Conservation (phyloP, 2,888 invertebrate genomes). For the Nomada ruficornis region DNA sequence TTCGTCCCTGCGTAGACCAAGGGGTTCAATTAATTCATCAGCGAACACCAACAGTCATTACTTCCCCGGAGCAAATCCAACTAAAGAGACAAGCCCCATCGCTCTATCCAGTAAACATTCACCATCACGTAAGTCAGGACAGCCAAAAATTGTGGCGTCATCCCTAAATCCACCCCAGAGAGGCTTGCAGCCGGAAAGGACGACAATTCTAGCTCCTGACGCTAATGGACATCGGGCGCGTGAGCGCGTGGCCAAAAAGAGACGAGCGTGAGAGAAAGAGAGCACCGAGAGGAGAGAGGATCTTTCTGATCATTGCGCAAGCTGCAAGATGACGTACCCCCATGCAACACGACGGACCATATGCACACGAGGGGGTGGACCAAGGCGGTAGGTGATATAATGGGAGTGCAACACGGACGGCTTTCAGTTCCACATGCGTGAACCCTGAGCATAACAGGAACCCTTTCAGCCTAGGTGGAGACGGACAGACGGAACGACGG, state of each 20-base stretch:
- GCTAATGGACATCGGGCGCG: slow-evolving; percentile 57
- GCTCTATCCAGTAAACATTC: slow-evolving; percentile 34
- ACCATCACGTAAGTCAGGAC: neutral
- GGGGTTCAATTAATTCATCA: neutral
- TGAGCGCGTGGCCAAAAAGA: slow-evolving; percentile 23
- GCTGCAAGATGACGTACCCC: slow-evolving; percentile 78
- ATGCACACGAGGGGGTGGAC: slow-evolving; percentile 79
- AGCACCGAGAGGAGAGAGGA: slow-evolving; percentile 23
- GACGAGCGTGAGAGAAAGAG: slow-evolving; percentile 5
- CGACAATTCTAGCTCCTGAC: slow-evolving; percentile 22
- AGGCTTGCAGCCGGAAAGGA: neutral
- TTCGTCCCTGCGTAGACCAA: neutral
- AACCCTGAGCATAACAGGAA: slow-evolving; percentile 76
- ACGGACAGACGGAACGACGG: slow-evolving; percentile 71
- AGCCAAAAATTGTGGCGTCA: slow-evolving; percentile 34
- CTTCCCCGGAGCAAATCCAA: neutral
- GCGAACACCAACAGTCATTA: neutral
- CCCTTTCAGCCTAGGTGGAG: slow-evolving; percentile 74
- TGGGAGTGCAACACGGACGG: slow-evolving; percentile 73
- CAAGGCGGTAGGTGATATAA: slow-evolving; percentile 78
- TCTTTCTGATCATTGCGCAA: slow-evolving; percentile 75
- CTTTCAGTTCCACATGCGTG: slow-evolving; percentile 78
- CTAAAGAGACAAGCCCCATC: neutral
- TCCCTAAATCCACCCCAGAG: slow-evolving; percentile 17
- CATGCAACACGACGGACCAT: slow-evolving; percentile 70